Base-by-base conservation (phyloP, 2,113 vertebrate species). In the Python bivittatus region DNA sequence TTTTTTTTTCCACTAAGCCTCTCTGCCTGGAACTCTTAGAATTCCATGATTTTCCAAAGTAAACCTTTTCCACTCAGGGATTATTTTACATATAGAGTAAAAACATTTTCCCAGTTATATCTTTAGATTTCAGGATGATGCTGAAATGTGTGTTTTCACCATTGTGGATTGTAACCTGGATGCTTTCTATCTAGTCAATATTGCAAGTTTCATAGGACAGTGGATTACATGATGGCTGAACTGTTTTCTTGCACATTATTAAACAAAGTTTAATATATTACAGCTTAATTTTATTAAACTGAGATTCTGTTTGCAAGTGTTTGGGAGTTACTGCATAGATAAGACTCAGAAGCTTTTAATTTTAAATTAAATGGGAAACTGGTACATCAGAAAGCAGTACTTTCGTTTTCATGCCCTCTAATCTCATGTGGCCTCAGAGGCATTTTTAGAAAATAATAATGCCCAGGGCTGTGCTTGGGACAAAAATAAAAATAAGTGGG, bases 231-330 rank as follows among this genome's bases (percentile, higher is more conserved):
- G 15, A 58, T 22, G 57, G 60, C 52, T 42, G 3, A 3, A 57
- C 4, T 2, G 0, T 11, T 84, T 85, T 13, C n/a, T 86, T 7
- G 8, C 42, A 84, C 8, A 48, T 0, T 10, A n/a, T 38, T 79
- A 84, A 91, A 91, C 54, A 61, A 54, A 61, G 92, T 64, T 88
- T 84, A 84, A 88, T 27, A 20, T 22, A 89, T 89, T 17, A 27
- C 88, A 83, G 1, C 2, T 89, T 61, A 25, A 53, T 61, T n/a
- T 89, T 54, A 88, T 84, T 92, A 68, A 56, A 84, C 3, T 17
- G 17, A 11, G 8, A 29, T 33, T 33, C 9, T 64, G 84, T 48
- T 53, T 58, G 57, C 86, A 79, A 79, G 33, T 3, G 7, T 42
- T 79, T 22, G 17, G 33, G 72, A 33, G n/a, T 88, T 29, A 52